Base-by-base conservation (phyloP, 2,888 invertebrate species). In the Anagyrus pseudococci region DNA sequence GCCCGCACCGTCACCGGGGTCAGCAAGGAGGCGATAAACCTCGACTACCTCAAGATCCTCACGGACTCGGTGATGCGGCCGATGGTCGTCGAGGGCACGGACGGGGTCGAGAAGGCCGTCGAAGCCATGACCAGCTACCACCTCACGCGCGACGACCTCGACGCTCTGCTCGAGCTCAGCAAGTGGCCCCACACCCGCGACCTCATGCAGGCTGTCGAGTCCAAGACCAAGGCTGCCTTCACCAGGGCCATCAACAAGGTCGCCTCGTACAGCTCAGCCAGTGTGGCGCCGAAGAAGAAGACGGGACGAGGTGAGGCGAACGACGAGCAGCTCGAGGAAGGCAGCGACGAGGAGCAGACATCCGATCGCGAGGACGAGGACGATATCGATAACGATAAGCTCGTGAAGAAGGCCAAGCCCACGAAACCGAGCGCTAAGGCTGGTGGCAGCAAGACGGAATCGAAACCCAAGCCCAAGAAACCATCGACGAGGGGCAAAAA, bases 171-270 rank as follows among this genome's bases (percentile, higher is more conserved):
- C 10, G 98, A 99, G 76, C 78, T 98, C 29, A 88, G 92, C 0
- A 80, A 88, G 40, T 98, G 97, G 96, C 90, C 93, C 0, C 88
- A 87, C 41, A 85, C 87, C 71, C 85, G 87, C 70, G 92, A 96
- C 79, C 89, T 91, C 0, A 88, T 92, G 83, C 86, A 89, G 52
- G 81, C 86, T 64, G 84, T 99, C 23, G 92, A 92, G 69, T 85
- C 89, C 15, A 92, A 92, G 82, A 88, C 88, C 69, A 98, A 98
- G 84, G 89, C 96, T 0, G 94, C 97, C 0, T 90, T 99, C 79
- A 99, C 98, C 0, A 87, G 96, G 44, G 85, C 91, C 0, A 96
- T 94, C 80, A 99, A 98, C 81, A 98, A 98, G 80, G 89, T 89
- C 68, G 85, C 88, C 0, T 84, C 87, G 50, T 84, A 93, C 10